Conservation (phyloP, 2,888 invertebrate genomes). For the Pemphredon lugubris region DNA sequence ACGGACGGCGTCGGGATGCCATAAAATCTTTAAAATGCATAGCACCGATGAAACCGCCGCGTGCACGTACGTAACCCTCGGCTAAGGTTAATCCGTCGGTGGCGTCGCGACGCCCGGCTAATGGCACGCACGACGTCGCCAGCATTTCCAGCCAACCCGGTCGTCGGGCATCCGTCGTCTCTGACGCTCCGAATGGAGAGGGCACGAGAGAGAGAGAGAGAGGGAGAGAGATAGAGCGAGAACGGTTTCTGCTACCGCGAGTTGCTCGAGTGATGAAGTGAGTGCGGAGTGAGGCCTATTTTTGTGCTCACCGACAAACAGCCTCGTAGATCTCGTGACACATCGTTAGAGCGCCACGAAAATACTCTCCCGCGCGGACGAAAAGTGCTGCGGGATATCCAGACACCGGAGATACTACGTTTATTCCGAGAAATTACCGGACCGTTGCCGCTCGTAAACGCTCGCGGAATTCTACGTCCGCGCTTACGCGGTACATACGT, state of each 20-base stretch:
- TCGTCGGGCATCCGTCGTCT: conserved; percentile 60
- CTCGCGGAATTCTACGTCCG: background rate
- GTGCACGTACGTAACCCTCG: conserved; percentile 45
- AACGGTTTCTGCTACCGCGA: conserved; percentile 25
- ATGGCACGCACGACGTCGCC: conserved; percentile 66
- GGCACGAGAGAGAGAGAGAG: conserved; percentile 11
- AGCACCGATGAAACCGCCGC: conserved; percentile 48
- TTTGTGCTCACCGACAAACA: conserved; percentile 76
- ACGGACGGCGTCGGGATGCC: conserved; percentile 3
- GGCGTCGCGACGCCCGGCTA: conserved; percentile 68
- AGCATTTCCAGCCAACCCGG: conserved; percentile 64
- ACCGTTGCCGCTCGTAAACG: conserved; percentile 20
- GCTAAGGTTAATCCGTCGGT: conserved; percentile 70
- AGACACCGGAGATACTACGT: conserved; percentile 29
- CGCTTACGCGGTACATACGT: no score
- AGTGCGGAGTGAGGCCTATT: conserved; percentile 78
- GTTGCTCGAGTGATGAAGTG: conserved; percentile 74
- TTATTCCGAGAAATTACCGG: conserved; percentile 64
- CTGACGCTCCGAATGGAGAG: conserved; percentile 45
- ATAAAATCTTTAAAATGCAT: conserved; percentile 48
- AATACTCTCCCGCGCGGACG: conserved; percentile 61
- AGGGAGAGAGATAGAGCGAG: conserved; percentile 2
- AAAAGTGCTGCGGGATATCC: conserved; percentile 50
- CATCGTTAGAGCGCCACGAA: conserved; percentile 70
- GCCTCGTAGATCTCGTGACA: conserved; percentile 74